Evolutionary conservation across 2,888 invertebrate species (phyloP), one percentile per base, ranked within the genome.

Genomic region (Tetramorium bicarinatum): DNA sequence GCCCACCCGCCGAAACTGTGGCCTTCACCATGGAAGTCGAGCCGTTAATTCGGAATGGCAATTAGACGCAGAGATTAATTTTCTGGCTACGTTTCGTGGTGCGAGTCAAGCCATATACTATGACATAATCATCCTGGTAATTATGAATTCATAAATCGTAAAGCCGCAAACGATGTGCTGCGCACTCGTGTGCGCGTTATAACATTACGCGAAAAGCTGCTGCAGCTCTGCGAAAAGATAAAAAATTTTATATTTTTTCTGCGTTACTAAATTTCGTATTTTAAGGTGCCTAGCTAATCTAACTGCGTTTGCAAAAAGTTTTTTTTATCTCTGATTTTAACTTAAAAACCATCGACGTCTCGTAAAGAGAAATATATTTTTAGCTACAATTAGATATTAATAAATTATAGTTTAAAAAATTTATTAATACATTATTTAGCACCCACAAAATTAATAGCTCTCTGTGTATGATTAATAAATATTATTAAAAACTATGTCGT

Each of bases 1-100:
- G 64, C 71, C 72, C 80, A 64, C 83, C 69, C 54, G 72, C 47
- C 52, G 11, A 80, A 82, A 79, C 69, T 56, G 64, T n/a, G 76
- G 34, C 85, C 83, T 84, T 84, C 47, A 11, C 38, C 76, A 29
- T 25, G 21, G n/a, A 59, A 8, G n/a, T 38, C 66, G 21, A 41
- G 41, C 49, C 41, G 59, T 82, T 74, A 74, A 84, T 74, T 47
- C 29, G 18, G 29, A 62, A 82, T 67, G 29, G 81, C 83, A 83
- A 83, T 81, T 82, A 62, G 47, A 47, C 6, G 18, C 38, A 25
- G 21, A 25, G 13, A 80, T 71, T 71, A 80, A 80, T 69, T 71
- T 69, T 71, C 38, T n/a, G 25, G 11, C 34, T 69, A 59, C 25
- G 54, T 75, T 62, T 41, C 29, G 25, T 21, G 8, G 15, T 25